phyloP scores from a whole-genome alignment of 2,888 invertebrate species.

The Orgyia antiqua region DNA sequence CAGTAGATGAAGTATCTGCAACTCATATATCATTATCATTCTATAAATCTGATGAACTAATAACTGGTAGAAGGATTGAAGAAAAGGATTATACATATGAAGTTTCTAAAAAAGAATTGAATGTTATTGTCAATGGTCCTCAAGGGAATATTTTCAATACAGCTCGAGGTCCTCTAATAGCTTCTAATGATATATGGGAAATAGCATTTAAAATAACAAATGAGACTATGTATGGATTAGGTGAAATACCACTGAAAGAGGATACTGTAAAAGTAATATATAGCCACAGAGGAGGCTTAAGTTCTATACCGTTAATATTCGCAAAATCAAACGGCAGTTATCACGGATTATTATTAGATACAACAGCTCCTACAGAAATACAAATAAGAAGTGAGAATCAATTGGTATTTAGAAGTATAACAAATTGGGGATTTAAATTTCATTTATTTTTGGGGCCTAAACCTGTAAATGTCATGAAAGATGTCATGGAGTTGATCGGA shows the following conservation, averaged over 20 bases:
- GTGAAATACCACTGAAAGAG: constrained; percentile 58
- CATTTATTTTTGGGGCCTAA: constrained; percentile 62
- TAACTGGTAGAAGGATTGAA: constrained; percentile 36
- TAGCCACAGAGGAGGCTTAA: constrained; percentile 58
- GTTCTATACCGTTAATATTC: constrained; percentile 70
- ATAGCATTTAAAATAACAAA: constrained; percentile 74
- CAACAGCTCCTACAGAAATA: constrained; percentile 75
- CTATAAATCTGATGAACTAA: constrained; percentile 38
- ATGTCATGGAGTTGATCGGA: constrained; percentile 45
- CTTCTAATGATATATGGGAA: constrained; percentile 80
- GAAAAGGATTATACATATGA: constrained; percentile 44
- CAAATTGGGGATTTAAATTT: constrained; percentile 50
- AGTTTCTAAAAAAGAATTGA: constrained; percentile 47
- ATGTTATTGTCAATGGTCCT: constrained; percentile 38
- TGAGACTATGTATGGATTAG: constrained; percentile 76
- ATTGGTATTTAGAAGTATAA: constrained; percentile 76
- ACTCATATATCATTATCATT: constrained; percentile 54
- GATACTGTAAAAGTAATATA: constrained; percentile 62
- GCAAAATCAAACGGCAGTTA: constrained; percentile 69
- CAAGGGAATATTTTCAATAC: constrained; percentile 70
- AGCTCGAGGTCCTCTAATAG: constrained; percentile 76
- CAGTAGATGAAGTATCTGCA: constrained; percentile 52
- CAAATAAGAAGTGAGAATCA: constrained; percentile 70
- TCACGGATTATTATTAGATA: constrained; percentile 76
- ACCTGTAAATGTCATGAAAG: constrained; percentile 57